Evolutionary conservation across 2,113 vertebrate genomes (phyloP).

Genomic region (Dipodomys spectabilis): DNA sequence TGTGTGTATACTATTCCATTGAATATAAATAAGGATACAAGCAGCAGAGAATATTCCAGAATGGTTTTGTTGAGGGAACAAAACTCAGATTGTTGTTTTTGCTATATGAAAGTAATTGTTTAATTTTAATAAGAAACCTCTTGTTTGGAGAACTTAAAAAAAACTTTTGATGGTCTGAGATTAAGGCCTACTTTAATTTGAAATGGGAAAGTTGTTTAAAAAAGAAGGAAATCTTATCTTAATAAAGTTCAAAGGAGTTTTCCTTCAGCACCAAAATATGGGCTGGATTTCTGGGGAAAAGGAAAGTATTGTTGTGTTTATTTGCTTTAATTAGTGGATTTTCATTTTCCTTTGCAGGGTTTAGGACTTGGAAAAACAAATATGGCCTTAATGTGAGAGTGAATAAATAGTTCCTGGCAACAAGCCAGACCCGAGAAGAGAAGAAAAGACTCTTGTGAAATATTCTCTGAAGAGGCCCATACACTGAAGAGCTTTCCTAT

Average conservation of each 20-base stretch:
- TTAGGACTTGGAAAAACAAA: not conserved
- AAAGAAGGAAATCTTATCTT: not conserved
- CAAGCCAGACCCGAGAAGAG: not conserved
- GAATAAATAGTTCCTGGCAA: not conserved
- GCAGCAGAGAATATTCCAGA: conserved; percentile 40
- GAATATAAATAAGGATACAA: conserved; percentile 10
- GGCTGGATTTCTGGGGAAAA: not conserved
- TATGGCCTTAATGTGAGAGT: not conserved
- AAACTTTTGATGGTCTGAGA: not conserved
- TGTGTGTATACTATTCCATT: not conserved
- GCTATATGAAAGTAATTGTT: not conserved
- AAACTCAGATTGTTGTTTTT: conserved; percentile 1
- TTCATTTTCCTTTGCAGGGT: not conserved
- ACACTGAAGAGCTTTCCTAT: not conserved
- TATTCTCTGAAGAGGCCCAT: not conserved
- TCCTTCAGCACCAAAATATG: not conserved
- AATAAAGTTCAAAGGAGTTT: not conserved
- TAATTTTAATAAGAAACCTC: conserved; percentile 6
- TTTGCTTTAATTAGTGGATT: conserved; percentile 33
- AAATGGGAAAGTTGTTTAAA: conserved; percentile 11
- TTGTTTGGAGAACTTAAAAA: not conserved
- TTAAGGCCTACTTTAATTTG: not conserved
- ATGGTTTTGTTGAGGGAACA: not conserved
- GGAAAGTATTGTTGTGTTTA: not conserved
- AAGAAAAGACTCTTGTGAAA: not conserved